Evolutionary conservation across 2,888 invertebrate species (phyloP).

Genomic region (Eupsilia transversa): DNA sequence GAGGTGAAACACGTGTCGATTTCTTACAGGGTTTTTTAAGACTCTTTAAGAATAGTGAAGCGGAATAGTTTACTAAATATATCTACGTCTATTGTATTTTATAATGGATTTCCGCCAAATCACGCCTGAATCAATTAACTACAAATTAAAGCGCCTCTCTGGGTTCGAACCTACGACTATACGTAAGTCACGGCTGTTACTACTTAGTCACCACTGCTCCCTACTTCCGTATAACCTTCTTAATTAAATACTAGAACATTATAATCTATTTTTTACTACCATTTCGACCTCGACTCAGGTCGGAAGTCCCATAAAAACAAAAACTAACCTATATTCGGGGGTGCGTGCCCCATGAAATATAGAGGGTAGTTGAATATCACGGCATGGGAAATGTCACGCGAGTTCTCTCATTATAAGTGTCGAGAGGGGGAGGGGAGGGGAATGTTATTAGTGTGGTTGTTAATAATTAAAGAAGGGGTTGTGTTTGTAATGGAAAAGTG

Average conservation of each 20-base stretch:
- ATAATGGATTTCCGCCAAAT: no score
- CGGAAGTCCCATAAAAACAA: slow-evolving; percentile 58
- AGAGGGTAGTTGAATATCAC: slow-evolving; percentile 45
- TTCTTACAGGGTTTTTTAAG: no score
- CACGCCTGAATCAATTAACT: no score
- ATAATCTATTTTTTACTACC: slow-evolving; percentile 31
- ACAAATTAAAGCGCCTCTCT: no score
- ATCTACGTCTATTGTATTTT: no score
- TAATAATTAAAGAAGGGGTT: slow-evolving; percentile 33
- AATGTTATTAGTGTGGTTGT: slow-evolving; percentile 32
- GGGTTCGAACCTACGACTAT: no score
- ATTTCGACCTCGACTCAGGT: slow-evolving; percentile 55
- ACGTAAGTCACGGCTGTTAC: no score
- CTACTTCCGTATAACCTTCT: background rate
- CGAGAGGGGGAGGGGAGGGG: background rate
- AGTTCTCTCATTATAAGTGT: slow-evolving; percentile 45
- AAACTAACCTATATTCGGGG: slow-evolving; percentile 61
- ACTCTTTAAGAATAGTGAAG: no score
- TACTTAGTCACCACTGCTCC: no score
- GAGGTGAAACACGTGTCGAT: no score
- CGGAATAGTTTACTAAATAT: no score
- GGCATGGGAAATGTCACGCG: slow-evolving; percentile 56
- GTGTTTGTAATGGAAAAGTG: no score
- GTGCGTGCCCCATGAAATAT: slow-evolving; percentile 61
- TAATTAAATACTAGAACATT: slow-evolving; percentile 7